phyloP scores from a whole-genome alignment of 2,113 vertebrate species.

The Rhinopomastus cyanomelas region DNA sequence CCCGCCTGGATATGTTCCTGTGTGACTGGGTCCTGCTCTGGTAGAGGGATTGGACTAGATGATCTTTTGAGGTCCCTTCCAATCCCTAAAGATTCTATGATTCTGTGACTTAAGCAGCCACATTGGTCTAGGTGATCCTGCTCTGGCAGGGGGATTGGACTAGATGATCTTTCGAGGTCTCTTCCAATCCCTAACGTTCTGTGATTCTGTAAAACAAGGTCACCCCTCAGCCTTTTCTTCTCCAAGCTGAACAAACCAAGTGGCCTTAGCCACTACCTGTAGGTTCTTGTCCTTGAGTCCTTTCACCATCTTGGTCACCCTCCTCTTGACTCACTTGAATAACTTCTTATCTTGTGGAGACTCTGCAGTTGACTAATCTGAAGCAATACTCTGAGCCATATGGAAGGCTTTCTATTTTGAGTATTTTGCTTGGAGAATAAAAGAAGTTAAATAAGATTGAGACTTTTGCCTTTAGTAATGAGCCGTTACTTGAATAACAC shows the following conservation, averaged over 20 bases:
- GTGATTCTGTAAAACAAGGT: no score
- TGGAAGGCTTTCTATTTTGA: neutral
- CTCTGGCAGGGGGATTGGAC: no score
- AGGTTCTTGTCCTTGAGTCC: neutral
- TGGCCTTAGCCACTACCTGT: rapidly evolving
- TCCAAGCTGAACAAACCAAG: neutral
- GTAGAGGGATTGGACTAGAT: no score
- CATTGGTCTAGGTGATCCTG: no score
- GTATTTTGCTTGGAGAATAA: neutral
- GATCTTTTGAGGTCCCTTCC: no score
- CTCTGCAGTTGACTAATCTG: neutral
- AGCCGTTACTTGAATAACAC: neutral
- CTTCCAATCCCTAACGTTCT: no score
- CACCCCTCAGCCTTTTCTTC: neutral
- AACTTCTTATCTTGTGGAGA: neutral
- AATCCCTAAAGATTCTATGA: no score
- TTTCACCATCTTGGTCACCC: neutral
- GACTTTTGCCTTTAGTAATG: neutral
- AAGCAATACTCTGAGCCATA: neutral
- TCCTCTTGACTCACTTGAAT: neutral
- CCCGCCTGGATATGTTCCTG: no score
- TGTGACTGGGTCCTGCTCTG: no score
- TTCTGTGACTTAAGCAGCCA: no score
- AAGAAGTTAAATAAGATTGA: neutral
- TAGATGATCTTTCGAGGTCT: no score